Conservation (phyloP, 2,888 invertebrate species). For the Nomada fabriciana region DNA sequence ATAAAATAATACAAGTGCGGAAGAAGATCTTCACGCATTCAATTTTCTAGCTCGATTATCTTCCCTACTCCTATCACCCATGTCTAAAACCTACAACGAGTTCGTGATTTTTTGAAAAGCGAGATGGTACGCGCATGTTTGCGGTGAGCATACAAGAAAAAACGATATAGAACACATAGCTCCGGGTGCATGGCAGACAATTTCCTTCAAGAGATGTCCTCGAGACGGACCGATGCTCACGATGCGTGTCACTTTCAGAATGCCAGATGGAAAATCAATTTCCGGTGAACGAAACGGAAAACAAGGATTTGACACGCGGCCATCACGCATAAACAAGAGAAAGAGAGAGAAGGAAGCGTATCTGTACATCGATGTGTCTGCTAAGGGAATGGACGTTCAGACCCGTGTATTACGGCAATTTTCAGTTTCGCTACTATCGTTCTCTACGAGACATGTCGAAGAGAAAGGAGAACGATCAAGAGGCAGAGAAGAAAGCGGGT, state of each 20-base stretch:
- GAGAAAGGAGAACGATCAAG: not conserved
- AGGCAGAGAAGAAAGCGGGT: not conserved
- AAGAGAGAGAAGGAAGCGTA: not conserved
- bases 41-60: not conserved
- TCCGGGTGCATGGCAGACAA: constrained; percentile 57
- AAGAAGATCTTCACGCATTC: not conserved
- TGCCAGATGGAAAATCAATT: constrained; percentile 68
- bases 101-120: not conserved
- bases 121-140: not conserved
- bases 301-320: constrained; percentile 52
- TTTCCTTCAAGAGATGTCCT: constrained; percentile 61
- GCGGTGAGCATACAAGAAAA: constrained; percentile 21
- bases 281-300: constrained; percentile 62
- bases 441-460: not conserved
- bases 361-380: constrained; percentile 10
- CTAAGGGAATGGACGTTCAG: constrained; percentile 12
- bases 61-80: too few species aligned
- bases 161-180: constrained; percentile 25
- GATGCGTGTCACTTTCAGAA: constrained; percentile 66
- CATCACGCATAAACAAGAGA: constrained; percentile 47
- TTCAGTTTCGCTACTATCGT: constrained; percentile 25
- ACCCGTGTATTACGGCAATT: constrained; percentile 26
- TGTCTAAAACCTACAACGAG: too few species aligned
- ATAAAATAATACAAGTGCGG: too few species aligned
- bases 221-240: constrained; percentile 46